Evolutionary conservation across 2,113 vertebrate species (phyloP).

Genomic region (Microtus richardsoni): DNA sequence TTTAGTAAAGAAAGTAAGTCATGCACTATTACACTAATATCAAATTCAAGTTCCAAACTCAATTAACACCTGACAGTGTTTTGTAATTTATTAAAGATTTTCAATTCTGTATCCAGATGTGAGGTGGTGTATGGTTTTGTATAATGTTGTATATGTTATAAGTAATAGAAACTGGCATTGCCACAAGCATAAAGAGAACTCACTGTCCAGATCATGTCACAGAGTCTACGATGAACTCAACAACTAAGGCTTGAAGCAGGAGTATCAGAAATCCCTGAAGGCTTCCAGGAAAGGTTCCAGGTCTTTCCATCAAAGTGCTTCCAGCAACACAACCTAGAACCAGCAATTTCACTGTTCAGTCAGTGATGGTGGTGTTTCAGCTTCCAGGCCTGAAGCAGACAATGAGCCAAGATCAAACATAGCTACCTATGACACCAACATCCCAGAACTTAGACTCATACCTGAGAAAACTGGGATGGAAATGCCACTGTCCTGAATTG

Average conservation of each 20-base stretch:
- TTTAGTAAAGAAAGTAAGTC: background rate
- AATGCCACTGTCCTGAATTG: background rate
- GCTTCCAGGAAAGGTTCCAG: background rate
- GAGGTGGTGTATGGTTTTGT: background rate
- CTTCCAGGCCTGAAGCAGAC: background rate
- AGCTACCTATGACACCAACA: background rate
- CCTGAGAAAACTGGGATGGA: background rate
- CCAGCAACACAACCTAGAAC: fast-evolving
- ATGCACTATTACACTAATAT: background rate
- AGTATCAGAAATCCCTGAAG: no score
- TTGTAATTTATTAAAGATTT: background rate
- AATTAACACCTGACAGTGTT: background rate
- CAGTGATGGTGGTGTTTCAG: background rate
- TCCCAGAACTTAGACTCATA: background rate
- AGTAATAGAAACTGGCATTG: background rate
- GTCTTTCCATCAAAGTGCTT: background rate
- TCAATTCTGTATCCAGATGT: background rate
- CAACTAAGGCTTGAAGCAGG: background rate
- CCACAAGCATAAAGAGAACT: background rate
- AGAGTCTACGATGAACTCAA: background rate
- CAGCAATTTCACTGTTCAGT: background rate
- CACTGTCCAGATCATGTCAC: background rate
- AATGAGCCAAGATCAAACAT: background rate
- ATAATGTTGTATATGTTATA: background rate
- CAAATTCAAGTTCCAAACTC: background rate